Conservation (phyloP, 1,140 invertebrate genomes). For the Drosophila jambulina region DNA sequence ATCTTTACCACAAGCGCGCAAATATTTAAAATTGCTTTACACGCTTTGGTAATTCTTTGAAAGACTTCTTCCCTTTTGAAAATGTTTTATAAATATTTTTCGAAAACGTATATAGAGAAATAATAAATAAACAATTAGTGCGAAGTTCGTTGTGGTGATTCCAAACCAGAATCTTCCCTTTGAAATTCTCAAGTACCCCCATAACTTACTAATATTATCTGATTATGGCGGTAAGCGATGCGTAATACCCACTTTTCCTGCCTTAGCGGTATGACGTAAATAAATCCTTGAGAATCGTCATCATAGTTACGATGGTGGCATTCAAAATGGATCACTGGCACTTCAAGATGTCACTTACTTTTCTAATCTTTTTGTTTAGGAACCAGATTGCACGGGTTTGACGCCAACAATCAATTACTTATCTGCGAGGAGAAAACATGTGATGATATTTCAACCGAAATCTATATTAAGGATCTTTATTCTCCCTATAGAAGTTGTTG, state of each 20-base stretch:
- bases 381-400: conserved; percentile 7
- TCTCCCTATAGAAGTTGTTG: conserved; percentile 1
- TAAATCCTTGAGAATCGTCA: conserved; percentile 14
- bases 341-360: conserved; percentile 16
- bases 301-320: neutral
- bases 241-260: neutral
- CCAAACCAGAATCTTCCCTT: neutral
- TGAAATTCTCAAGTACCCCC: neutral
- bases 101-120: no score
- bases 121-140: neutral
- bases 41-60: neutral
- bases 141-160: neutral
- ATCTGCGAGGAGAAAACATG: conserved; percentile 3
- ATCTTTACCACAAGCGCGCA: neutral
- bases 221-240: neutral
- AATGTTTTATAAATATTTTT: no score
- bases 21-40: neutral
- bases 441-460: conserved; percentile 17
- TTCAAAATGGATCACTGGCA: conserved; percentile 13
- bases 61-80: neutral
- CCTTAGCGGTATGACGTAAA: neutral
- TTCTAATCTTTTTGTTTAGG: conserved; percentile 2
- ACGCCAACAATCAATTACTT: conserved; percentile 16
- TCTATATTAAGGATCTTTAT: conserved; percentile 42
- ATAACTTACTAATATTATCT: neutral